Evolutionary conservation across 2,113 vertebrate species (phyloP), one percentile per base, ranked within the genome.

Genomic region (Eidolon helvum): DNA sequence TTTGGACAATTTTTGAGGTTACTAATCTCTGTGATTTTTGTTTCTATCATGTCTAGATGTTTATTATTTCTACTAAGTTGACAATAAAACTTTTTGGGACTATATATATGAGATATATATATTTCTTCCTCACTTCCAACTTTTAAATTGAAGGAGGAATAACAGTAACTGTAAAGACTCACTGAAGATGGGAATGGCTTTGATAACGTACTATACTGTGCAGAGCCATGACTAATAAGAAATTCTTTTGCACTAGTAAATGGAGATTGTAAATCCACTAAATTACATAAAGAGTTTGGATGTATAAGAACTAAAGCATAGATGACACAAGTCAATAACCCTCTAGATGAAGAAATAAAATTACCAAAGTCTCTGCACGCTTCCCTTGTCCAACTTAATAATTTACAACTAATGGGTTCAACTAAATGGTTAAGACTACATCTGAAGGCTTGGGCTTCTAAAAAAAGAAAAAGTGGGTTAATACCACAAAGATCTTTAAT

Each of bases 381-480:
- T 82, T 98, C 88, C 35, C 71, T 94, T 97, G 97, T 98, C 98
- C 99, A 99, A 5, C 59, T 85, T 28, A 88, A 26, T 38, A 74
- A 90, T 69, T 96, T 96, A 91, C 16, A 63, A 75, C 95, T 98
- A 66, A 87, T 69, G 6, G 98, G 97, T 89, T 98, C 97, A 69
- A 98, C 97, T 45, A 98, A 88, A 50, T 98, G 95, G 91, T 98
- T 98, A 94, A 99, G 98, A 45, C 98, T 98, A 96, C 99, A 99
- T 83, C 98, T 98, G 97, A 99, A 99, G 10, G 99, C 99, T 86
- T 99, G 99, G 74, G 88, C 87, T 98, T 99, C 99, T 71, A 99
- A 98, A 86, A 87, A 15, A 38, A 99, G 69, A 94, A 99, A 99
- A 89, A 98, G 97, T 90, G 99, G 99, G 86, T 98, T 75, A 95